Percentiles rank a stretch among this genome's conserved stretches.
Conservation (phyloP, 2,888 invertebrate species). For the Ichneumoninae sp. region DNA sequence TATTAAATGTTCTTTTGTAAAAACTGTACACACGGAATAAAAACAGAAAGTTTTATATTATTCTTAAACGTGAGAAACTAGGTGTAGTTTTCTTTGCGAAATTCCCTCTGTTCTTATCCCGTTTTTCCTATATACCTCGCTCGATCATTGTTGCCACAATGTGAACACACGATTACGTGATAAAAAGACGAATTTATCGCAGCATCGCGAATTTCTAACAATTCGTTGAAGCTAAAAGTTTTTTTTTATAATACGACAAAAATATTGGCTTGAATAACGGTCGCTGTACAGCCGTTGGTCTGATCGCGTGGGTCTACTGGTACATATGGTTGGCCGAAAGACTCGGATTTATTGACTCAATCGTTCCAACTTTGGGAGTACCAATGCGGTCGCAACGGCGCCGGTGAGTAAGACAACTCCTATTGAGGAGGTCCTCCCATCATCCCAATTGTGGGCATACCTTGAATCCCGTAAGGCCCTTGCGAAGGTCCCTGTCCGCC, state of each 20-base stretch:
- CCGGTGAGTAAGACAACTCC: constrained; percentile 78
- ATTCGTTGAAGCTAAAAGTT: not conserved
- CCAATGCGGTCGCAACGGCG: constrained; percentile 69
- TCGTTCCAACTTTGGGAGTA: constrained; percentile 72
- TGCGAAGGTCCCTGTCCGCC: constrained; percentile 82
- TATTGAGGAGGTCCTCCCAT: constrained; percentile 83
- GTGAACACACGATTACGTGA: not conserved
- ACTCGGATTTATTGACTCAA: constrained; percentile 40
- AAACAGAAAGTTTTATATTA: constrained; percentile 80
- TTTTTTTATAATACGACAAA: not conserved
- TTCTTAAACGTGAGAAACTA: constrained; percentile 73
- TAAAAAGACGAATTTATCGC: not conserved
- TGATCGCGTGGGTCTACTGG: not conserved
- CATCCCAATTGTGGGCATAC: constrained; percentile 82
- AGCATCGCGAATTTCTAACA: not conserved
- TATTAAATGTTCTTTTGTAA: constrained; percentile 79
- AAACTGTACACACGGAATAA: constrained; percentile 79
- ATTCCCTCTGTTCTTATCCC: not conserved
- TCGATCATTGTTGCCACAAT: constrained; percentile 14
- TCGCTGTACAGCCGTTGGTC: not conserved
- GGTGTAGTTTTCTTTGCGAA: constrained; percentile 13
- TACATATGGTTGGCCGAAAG: not conserved
- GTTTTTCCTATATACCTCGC: constrained; percentile 2
- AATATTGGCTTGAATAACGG: not conserved
- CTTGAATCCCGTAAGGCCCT: constrained; percentile 82